phyloP scores from a whole-genome alignment of 35 echinoderm and acorn worm species.

The Apostichopus parvimensis region DNA sequence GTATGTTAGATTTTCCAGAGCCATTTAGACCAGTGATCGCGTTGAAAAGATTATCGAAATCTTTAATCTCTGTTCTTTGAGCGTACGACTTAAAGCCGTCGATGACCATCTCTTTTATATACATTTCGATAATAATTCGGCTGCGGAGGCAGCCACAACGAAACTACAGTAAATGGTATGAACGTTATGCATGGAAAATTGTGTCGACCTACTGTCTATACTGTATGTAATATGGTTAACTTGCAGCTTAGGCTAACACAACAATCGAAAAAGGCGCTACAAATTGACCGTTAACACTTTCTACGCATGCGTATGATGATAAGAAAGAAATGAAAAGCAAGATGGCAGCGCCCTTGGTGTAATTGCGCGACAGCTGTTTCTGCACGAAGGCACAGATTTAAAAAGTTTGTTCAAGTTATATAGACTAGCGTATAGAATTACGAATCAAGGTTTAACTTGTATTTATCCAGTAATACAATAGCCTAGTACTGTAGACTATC shows the following conservation, averaged over 20 bases:
- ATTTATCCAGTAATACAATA: too few species aligned
- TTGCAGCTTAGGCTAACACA: too few species aligned
- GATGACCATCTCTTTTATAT: conserved; percentile 94
- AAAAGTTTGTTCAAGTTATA: too few species aligned
- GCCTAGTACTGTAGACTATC: too few species aligned
- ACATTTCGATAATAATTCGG: conserved; percentile 65
- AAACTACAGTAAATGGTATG: not conserved
- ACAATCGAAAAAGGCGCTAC: conserved; percentile 45
- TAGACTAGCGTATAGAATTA: too few species aligned
- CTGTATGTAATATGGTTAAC: not conserved
- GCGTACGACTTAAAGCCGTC: conserved; percentile 99
- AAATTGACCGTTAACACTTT: conserved; percentile 3
- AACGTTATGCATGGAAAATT: not conserved
- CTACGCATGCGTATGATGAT: conserved; percentile 16
- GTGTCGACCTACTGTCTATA: not conserved
- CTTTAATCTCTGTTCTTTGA: conserved; percentile 97
- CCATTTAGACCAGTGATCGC: conserved; percentile 98
- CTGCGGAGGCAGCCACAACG: not conserved
- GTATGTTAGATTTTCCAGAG: conserved; percentile 96
- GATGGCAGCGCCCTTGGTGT: conserved; percentile 51
- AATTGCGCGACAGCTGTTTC: not conserved
- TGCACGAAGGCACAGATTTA: not conserved
- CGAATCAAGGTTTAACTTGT: too few species aligned
- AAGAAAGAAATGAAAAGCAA: not conserved
- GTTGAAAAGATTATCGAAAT: conserved; percentile 95